Evolutionary conservation across 2,797 vertebrate genomes (phyloP).

Genomic region (Hylomyscus alleni): DNA sequence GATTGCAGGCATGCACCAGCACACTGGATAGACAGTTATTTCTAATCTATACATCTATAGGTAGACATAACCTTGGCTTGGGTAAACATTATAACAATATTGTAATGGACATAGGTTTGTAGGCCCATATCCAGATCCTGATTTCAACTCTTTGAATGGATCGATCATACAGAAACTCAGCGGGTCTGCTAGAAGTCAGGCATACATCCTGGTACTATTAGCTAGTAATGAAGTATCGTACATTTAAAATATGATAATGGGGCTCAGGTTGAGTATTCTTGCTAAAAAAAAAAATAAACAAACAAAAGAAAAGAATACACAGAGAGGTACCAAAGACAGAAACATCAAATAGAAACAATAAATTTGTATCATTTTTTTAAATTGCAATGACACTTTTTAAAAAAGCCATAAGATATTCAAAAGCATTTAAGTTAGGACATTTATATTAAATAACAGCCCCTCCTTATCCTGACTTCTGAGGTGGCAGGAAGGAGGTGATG

Average conservation of each 20-base stretch:
- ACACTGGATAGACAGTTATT: not conserved
- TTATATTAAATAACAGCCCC: not conserved
- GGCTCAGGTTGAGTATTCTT: not conserved
- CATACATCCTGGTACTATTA: not conserved
- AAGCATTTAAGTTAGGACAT: not conserved
- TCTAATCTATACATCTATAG: not conserved
- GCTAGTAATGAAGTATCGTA: not conserved
- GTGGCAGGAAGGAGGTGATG: too few relatives aligned
- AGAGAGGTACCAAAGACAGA: not conserved
- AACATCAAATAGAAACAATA: not conserved
- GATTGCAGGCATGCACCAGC: not conserved
- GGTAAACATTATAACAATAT: not conserved
- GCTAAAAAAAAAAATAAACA: not conserved
- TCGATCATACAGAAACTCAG: not conserved
- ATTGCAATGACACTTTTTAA: not conserved
- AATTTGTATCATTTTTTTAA: not conserved
- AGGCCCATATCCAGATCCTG: not conserved
- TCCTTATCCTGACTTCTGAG: not conserved
- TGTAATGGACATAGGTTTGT: not conserved
- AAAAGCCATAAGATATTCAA: not conserved
- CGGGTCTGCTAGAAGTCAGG: not conserved
- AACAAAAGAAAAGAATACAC: not conserved
- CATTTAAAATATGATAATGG: not conserved
- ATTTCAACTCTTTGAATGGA: not conserved
- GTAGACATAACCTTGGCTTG: not conserved